phyloP scores from a whole-genome alignment of 2,113 vertebrate genomes.

The Cottus gobio region DNA sequence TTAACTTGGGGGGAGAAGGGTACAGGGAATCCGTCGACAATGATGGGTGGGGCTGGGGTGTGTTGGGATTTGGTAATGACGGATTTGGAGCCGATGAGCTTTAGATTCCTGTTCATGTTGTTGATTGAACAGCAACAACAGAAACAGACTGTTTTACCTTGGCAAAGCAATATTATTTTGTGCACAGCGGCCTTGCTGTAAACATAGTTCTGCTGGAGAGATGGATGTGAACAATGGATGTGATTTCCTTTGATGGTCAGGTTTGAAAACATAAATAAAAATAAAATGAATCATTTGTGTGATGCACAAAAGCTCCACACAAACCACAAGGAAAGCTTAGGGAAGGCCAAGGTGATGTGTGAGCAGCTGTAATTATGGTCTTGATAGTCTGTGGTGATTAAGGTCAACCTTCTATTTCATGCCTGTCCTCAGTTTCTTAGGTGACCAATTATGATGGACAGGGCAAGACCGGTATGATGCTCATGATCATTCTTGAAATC shows the following conservation, averaged over 20 bases:
- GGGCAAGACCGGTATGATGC: conserved; percentile 18
- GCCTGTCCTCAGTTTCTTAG: conserved; percentile 19
- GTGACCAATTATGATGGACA: conserved; percentile 30
- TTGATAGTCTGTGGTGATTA: conserved; percentile 18
- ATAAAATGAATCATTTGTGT: background rate
- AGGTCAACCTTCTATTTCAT: conserved; percentile 27
- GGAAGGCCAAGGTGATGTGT: background rate
- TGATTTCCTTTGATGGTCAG: conserved; percentile 7
- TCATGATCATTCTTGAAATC: conserved; percentile 31
- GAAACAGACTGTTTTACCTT: background rate
- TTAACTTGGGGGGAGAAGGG: too few species aligned
- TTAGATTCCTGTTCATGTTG: background rate
- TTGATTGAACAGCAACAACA: background rate
- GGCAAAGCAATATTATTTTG: background rate
- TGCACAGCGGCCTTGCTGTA: background rate
- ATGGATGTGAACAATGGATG: background rate
- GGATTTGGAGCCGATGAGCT: too few species aligned
- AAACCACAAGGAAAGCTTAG: background rate
- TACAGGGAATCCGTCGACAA: too few species aligned
- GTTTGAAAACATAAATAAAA: conserved; percentile 1
- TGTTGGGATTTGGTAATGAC: too few species aligned
- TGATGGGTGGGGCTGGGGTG: too few species aligned
- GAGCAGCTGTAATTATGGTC: conserved; percentile 11
- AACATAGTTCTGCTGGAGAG: background rate
- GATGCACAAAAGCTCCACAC: background rate